Evolutionary conservation across 2,113 vertebrate genomes (phyloP).

Genomic region (Acrocephalus kingi): DNA sequence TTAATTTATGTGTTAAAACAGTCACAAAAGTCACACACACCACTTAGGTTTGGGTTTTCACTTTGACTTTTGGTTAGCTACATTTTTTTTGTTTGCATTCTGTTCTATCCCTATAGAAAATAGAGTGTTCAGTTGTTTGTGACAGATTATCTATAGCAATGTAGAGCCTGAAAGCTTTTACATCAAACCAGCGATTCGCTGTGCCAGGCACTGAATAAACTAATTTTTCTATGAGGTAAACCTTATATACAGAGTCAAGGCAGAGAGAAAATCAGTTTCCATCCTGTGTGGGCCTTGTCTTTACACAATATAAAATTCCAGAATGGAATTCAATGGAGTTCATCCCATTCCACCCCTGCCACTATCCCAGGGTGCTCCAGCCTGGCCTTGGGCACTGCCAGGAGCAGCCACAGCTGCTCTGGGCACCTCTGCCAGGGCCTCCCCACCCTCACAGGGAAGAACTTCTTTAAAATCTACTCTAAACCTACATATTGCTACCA

Average conservation of each 20-base stretch:
- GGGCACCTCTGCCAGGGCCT: not conserved
- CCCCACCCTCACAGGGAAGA: rapidly evolving
- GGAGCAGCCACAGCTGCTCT: not conserved
- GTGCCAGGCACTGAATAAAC: not conserved
- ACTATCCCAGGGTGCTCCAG: rapidly evolving
- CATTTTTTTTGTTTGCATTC: not conserved
- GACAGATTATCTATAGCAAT: not conserved
- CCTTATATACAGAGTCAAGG: not conserved
- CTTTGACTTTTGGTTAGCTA: not conserved
- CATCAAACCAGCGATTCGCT: not conserved
- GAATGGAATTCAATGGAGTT: too few relatives aligned
- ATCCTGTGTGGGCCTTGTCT: not conserved
- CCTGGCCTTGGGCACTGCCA: not conserved
- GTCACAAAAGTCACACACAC: too few relatives aligned
- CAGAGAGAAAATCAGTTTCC: not conserved
- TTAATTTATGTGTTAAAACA: not conserved
- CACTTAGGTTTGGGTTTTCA: not conserved
- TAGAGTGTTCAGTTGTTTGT: not conserved
- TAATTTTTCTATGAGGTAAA: not conserved
- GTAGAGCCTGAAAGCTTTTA: not conserved
- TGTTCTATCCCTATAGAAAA: not conserved
- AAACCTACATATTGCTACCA: not conserved
- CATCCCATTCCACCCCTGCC: not conserved
- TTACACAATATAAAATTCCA: not conserved
- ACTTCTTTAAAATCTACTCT: not conserved